phyloP scores from a whole-genome alignment of 2,797 vertebrate species.

The Halcyon chelicuti region DNA sequence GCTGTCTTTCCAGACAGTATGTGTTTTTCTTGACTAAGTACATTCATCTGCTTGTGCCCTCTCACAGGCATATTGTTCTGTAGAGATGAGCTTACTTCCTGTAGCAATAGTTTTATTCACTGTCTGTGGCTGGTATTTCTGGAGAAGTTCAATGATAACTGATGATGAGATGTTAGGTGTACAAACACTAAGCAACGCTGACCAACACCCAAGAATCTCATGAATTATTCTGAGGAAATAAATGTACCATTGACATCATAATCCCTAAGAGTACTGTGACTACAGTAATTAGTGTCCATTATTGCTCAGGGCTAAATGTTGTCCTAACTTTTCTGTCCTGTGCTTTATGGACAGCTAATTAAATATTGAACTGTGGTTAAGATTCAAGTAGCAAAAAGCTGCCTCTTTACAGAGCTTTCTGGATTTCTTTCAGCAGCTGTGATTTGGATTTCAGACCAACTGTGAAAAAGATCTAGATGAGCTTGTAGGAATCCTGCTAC shows the following conservation, averaged over 20 bases:
- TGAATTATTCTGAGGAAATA: slow-evolving; percentile 20
- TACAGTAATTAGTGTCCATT: neutral
- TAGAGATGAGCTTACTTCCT: neutral
- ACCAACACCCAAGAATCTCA: neutral
- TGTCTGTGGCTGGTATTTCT: neutral
- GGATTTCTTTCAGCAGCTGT: neutral
- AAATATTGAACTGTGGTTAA: slow-evolving; percentile 24
- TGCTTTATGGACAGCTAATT: neutral
- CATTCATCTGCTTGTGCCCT: neutral
- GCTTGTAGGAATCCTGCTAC: neutral
- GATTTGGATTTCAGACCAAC: neutral
- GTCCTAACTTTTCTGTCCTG: neutral
- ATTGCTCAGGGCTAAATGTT: neutral
- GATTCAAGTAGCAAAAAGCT: neutral
- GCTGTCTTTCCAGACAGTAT: neutral
- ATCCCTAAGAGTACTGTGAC: neutral
- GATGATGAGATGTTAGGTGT: neutral
- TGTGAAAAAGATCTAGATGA: neutral
- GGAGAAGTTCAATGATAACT: neutral
- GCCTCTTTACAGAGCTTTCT: neutral
- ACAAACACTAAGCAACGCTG: neutral
- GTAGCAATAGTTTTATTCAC: neutral
- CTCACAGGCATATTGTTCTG: neutral
- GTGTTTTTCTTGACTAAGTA: neutral
- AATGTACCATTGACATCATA: neutral